Evolutionary conservation across 1,140 invertebrate species (phyloP), one percentile per base, ranked within the genome.

Genomic region (Drosophila hydei): DNA sequence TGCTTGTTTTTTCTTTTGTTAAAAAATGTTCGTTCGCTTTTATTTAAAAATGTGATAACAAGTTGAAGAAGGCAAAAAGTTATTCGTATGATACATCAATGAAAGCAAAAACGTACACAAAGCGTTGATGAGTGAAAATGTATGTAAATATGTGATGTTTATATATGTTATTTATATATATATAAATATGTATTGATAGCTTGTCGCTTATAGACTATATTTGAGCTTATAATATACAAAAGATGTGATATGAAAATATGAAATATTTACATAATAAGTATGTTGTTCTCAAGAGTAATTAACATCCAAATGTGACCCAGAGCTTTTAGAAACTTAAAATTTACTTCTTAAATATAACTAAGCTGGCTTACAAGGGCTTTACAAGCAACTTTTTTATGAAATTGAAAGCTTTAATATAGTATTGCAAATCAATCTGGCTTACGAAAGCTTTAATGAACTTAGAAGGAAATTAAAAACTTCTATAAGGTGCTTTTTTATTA

Each of bases 51-150:
- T 70, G 75, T 83, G 65, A 72, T 75, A 89, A 89, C 81, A 89
- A 76, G 69, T 84, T 59, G 63, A 68, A 71, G 52, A 72, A 43
- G 23, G 54, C 64, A 76, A 75, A 71, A 69, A 77, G 72, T 77
- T 88, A 83, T 72, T 83, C 42, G 50, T 77, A 85, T 89, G 67
- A 78, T 89, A 90, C 75, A 87, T 72, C 60, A 55, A 72, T 89
- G 77, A 88, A 87, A 75, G 88, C 87, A 87, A 90, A 90, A 90
- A 90, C 87, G 59, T 88, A 90, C 87, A 90, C 85, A 89, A 89
- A 89, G 87, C 81, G 87, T 81, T 78, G 78, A 89, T 89, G 87
- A 83, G 87, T 80, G 81, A 79, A 80, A 76, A 80, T 52, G 47
- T 56, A 54, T 47, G 45, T 74, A 51, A 55, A 54, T 68, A 76